Base-by-base conservation (phyloP, 2,797 vertebrate species). In the Poecilia picta region DNA sequence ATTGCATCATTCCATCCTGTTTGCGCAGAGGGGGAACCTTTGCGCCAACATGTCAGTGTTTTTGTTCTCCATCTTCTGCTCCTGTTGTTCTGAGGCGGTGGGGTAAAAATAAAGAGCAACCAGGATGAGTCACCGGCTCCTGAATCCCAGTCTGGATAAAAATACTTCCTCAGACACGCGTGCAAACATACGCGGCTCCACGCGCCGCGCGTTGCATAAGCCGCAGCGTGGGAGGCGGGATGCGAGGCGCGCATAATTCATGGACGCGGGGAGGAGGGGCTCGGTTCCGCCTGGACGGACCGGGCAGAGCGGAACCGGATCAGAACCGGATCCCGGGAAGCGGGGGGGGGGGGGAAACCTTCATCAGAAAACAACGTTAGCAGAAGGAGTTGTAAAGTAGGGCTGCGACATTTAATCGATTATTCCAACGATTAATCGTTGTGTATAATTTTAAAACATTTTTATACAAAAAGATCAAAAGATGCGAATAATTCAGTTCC, bases 61-160 rank as follows among this genome's bases (percentile, higher is more conserved):
- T 64, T 36, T 64, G 13, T 64, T 64, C 62, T 64, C 31, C 33
- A 64, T 64, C 62, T 36, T 20, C 11, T 43, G 41, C n/a, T 71
- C 62, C 64, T 71, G 71, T 80, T 79, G 74, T 83, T 75, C 81
- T 78, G 86, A 73, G 80, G 80, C 88, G 75, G 88, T 76, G 90
- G 93, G 92, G 87, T 93, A 90, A 93, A 95, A 94, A 93, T 93
- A 95, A 91, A 93, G 89, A 91, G 90, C 90, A 91, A 89, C 84
- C 78, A 85, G 90, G 84, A 87, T 95, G 94, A 95, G 90, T 96
- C 94, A 95, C 87, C 77, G 51, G 81, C 93, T 90, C 89, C 91
- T 91, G 89, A 83, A 87, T 91, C 92, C 90, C 88, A 83, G 89
- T 92, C 93, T 93, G 88, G 87, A 87, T 93, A 94, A 92, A 94